These are phyloP conservation scores for Myopa tessellatipennis DNA, from an alignment of 2,888 invertebrate species.

Conservation along the genomic window DNA sequence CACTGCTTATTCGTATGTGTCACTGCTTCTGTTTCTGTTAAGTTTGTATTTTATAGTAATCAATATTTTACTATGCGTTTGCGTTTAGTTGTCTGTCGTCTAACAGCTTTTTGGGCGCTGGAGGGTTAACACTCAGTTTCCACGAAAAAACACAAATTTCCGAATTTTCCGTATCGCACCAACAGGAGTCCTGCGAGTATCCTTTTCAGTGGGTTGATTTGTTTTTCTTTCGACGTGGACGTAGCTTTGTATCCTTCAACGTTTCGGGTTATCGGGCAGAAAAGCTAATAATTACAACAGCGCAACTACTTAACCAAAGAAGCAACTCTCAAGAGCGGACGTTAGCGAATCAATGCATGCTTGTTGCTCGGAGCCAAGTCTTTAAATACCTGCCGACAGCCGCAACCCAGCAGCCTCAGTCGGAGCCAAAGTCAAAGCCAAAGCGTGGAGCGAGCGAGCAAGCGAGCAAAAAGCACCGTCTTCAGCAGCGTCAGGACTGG, in stretches of 20 bases:
- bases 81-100: slow-evolving; percentile 24
- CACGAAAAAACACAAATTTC: slow-evolving; percentile 33
- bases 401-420: slow-evolving; percentile 46
- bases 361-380: slow-evolving; percentile 74
- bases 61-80: background rate
- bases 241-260: slow-evolving; percentile 50
- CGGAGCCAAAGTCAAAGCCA: slow-evolving; percentile 38
- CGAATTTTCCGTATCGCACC: slow-evolving; percentile 18
- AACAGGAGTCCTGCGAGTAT: slow-evolving; percentile 30
- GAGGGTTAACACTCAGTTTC: background rate
- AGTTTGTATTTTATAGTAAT: slow-evolving; percentile 5
- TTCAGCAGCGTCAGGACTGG: slow-evolving; percentile 23
- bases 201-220: slow-evolving; percentile 21
- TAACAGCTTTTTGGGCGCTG: slow-evolving; percentile 17
- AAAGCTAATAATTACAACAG: slow-evolving; percentile 66
- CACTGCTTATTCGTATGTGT: slow-evolving; percentile 60
- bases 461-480: slow-evolving; percentile 29
- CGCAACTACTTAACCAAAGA: slow-evolving; percentile 64
- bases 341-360: slow-evolving; percentile 79
- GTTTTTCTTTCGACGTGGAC: slow-evolving; percentile 26
- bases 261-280: slow-evolving; percentile 44
- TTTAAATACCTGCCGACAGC: slow-evolving; percentile 72
- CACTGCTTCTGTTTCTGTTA: slow-evolving; percentile 50
- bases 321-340: slow-evolving; percentile 74
- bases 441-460: slow-evolving; percentile 34